Base-by-base conservation (phyloP, 2,113 vertebrate genomes). In the Apistogramma diplotaenia region DNA sequence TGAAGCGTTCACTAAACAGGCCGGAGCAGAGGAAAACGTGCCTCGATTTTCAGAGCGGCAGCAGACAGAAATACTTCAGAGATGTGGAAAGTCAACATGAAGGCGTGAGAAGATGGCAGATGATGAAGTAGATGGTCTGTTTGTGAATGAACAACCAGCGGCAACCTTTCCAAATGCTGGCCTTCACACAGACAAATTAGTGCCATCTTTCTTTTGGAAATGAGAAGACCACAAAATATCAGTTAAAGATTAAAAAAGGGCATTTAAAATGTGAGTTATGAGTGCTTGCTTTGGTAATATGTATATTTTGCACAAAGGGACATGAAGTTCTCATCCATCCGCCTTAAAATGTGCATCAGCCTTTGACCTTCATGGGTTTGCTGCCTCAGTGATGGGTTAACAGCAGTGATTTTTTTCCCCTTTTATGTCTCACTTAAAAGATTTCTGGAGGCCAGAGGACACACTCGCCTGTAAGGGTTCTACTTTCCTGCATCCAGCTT, bases 1-100 rank as follows among this genome's bases (percentile, higher is more conserved):
- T n/a, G 40, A 76, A 76, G 54, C 21, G 11, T 3, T 35, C 70
- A 85, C 71, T 75, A 74, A 85, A 81, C 5, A 21, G n/a, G 65
- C 18, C 4, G 2, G 11, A n/a, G 65, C n/a, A 53, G 29, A 67
- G 62, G 31, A 29, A 12, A 62, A 74, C 5, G 15, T 10, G 81
- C 78, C 74, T 57, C 61, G 35, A 58, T 40, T 82, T 90, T 72
- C 35, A 80, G 9, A 29, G n/a, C 72, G 15, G 46, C 15, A 7
- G 46, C 10, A 8, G 80, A 85, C 89, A 85, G 77, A 81, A 91
- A 91, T 88, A 89, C 67, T 77, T 83, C 73, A 43, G 37, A 10
- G 53, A 65, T 37, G 59, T 78, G 78, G 83, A 89, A 92, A 90
- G 83, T 92, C 82, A 87, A 87, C 83, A 82, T 4, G 27, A 71